Evolutionary conservation across 1,140 invertebrate species (phyloP).

Genomic region (Schlechtendalia chinensis): DNA sequence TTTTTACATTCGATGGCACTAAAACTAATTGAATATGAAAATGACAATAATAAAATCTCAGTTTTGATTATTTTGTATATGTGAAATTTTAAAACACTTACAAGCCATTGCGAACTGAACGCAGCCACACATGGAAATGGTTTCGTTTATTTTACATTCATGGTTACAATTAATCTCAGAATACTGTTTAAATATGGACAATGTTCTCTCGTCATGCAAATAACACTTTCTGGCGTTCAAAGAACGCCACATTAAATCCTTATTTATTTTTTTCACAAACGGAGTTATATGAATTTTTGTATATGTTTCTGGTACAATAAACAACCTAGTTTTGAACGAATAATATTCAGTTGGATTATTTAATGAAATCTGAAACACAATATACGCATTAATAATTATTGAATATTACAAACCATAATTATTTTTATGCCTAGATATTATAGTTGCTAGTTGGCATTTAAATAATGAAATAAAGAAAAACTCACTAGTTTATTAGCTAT

Average conservation of each 20-base stretch:
- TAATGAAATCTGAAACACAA: no score
- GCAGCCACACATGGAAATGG: conserved; percentile 15
- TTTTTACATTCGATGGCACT: background rate
- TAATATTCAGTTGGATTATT: background rate
- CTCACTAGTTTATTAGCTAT: no score
- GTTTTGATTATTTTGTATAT: background rate
- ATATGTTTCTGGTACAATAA: background rate
- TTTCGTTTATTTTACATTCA: conserved; percentile 24
- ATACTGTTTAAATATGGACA: conserved; percentile 16
- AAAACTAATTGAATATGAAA: background rate
- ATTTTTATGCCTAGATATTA: no score
- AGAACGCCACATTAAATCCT: background rate
- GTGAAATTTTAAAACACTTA: background rate
- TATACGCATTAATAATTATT: no score
- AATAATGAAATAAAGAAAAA: no score
- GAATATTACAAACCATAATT: no score
- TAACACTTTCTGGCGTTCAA: conserved; percentile 12
- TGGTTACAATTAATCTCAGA: background rate
- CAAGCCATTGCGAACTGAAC: background rate
- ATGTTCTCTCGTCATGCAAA: conserved; percentile 13
- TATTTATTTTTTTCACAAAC: conserved; percentile 20
- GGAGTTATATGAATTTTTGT: conserved; percentile 17
- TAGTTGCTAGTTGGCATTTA: no score
- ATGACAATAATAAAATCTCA: background rate
- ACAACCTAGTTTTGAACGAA: background rate